These are phyloP conservation scores for Tragelaphus strepsiceros DNA, from an alignment of 2,113 vertebrate genomes.

Conservation along the genomic window DNA sequence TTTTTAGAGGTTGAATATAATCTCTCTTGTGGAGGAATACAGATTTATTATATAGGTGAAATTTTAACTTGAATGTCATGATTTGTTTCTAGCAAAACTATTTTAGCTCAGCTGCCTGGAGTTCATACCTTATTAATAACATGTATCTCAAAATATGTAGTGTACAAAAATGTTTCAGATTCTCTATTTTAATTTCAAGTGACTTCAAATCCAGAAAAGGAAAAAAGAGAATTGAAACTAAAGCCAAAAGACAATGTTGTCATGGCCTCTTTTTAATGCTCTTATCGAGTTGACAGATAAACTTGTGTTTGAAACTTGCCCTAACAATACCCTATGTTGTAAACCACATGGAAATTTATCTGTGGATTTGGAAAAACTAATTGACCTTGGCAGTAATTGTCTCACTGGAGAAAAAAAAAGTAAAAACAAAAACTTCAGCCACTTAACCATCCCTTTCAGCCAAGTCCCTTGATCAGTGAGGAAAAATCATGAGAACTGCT, in stretches of 20 bases:
- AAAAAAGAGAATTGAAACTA: neutral
- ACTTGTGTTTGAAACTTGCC: neutral
- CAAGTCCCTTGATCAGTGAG: conserved; percentile 23
- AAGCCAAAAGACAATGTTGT: neutral
- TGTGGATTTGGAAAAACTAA: conserved; percentile 26
- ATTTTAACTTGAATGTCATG: neutral
- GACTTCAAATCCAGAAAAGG: neutral
- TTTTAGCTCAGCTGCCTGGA: neutral
- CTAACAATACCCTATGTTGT: neutral
- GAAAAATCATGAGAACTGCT: conserved; percentile 53
- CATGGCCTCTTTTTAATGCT: neutral
- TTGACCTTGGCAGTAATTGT: conserved; percentile 14
- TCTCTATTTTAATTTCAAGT: neutral
- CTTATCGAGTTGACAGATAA: neutral
- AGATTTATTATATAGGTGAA: neutral
- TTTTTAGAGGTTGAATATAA: neutral
- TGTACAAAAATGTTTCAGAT: neutral
- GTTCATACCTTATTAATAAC: neutral
- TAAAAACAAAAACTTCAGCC: conserved; percentile 41
- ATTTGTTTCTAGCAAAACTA: conserved; percentile 20
- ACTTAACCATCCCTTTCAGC: neutral
- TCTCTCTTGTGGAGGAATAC: neutral
- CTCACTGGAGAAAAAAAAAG: neutral
- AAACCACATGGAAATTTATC: conserved; percentile 5
- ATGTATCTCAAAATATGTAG: neutral